A percentile compares a stretch with the other conserved stretches of the same genome.
Conservation (phyloP, 1,140 invertebrate genomes). For the Aphaenogaster ashmeadi region DNA sequence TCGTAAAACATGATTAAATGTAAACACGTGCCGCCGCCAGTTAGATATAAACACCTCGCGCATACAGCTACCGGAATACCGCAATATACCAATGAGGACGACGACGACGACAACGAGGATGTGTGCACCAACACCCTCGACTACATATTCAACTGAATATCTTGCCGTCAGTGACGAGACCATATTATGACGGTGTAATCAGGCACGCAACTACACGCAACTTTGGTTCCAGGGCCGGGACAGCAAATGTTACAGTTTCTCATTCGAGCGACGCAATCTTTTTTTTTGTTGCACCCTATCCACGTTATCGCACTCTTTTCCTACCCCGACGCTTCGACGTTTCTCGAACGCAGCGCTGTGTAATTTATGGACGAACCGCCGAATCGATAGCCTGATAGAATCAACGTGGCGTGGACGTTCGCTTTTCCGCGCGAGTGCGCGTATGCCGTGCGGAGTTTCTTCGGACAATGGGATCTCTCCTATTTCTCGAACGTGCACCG, state of each 20-base stretch:
- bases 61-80: conserved; percentile 12
- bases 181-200: conserved; percentile 1
- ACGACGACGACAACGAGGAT: not conserved
- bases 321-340: conserved; percentile 29
- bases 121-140: not conserved
- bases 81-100: conserved; percentile 14
- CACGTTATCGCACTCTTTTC: conserved; percentile 1
- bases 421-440: conserved; percentile 57
- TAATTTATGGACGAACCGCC: conserved; percentile 59
- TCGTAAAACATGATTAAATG: conserved; percentile 69
- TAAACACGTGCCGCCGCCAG: conserved; percentile 62
- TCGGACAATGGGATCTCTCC: conserved; percentile 42
- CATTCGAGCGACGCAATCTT: conserved; percentile 3
- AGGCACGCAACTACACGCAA: conserved; percentile 17
- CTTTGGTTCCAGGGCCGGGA: not conserved
- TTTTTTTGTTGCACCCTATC: not conserved
- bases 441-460: conserved; percentile 15
- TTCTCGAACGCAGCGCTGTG: conserved; percentile 23
- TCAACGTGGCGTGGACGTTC: conserved; percentile 56
- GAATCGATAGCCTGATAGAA: conserved; percentile 53
- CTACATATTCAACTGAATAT: conserved; percentile 21
- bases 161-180: not conserved
- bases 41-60: conserved; percentile 60
- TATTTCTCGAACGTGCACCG: conserved; percentile 41
- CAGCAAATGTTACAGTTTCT: conserved; percentile 36